Base-by-base conservation (phyloP, 2,113 vertebrate genomes). In the Odontesthes bonariensis region DNA sequence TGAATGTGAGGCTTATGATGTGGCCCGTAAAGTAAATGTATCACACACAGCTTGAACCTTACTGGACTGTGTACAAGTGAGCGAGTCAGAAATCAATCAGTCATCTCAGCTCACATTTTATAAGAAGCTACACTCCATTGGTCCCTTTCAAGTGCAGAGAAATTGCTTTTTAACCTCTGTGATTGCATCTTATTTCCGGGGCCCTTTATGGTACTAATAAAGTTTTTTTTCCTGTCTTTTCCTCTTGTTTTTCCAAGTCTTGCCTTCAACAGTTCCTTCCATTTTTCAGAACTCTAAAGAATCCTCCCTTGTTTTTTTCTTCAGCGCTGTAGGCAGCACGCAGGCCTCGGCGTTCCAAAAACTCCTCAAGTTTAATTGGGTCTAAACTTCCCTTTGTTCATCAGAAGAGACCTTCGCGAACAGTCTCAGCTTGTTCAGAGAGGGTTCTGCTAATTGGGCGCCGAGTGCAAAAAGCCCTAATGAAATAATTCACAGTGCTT, bases 301-400 rank as follows among this genome's bases (percentile, higher is more conserved):
- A 53, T 72, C 64, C 59, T 77, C 55, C 68, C 67, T 13, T 44
- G 59, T 69, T 69, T 68, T 38, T 10, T 38, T 38, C 35, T 38
- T 10, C 35, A 1, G 42, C 40, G 47, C 53, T 69, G 71, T 31
- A 60, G 81, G 62, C 75, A 76, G 58, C 47, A 75, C 68, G 54
- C 75, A 86, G 67, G 66, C 62, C 14, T 60, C 9, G 14, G 69
- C 84, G 69, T 86, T 82, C 74, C 70, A 77, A 68, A 83, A 78
- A 75, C 80, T 69, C 83, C 67, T 16, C 27, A 59, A 61, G 63
- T 88, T 86, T 92, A 92, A 89, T 89, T 92, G 88, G 87, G 79
- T 84, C 88, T 85, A 81, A 90, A 88, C 61, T 75, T 59, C 55
- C 81, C 81, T 90, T 90, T 90, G 83, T 89, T 82, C 77, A 80